A percentile compares a stretch with the other conserved stretches of the same genome.
Conservation (phyloP, 2,888 invertebrate species). For the Drosophila colorata region DNA sequence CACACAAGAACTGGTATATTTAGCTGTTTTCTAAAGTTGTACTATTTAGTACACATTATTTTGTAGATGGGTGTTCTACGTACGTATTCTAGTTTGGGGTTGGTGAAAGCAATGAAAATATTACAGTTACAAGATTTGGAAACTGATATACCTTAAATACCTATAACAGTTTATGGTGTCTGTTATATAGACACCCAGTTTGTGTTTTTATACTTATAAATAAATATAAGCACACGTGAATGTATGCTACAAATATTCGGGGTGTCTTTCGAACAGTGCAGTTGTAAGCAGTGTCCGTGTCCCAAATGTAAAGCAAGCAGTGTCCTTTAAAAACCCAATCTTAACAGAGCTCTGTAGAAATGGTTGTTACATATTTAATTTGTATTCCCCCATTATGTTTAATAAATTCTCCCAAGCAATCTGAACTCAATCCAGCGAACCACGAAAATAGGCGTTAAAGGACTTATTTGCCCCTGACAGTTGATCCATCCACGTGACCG, state of each 20-base stretch:
- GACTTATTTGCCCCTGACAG: background rate
- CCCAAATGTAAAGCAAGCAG: slow-evolving; percentile 7
- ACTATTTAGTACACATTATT: background rate
- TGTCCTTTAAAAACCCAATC: background rate
- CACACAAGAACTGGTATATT: background rate
- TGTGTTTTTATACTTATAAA: background rate
- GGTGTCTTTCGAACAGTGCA: background rate
- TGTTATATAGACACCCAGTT: background rate
- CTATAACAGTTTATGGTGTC: background rate
- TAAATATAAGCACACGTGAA: background rate
- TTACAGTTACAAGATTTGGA: too few species aligned
- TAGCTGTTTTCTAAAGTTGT: background rate
- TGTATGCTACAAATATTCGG: background rate
- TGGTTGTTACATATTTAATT: background rate
- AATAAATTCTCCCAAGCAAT: background rate
- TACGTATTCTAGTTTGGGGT: too few species aligned
- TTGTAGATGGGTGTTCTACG: too few species aligned
- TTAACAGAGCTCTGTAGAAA: background rate
- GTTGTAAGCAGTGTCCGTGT: background rate
- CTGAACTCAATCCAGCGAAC: background rate
- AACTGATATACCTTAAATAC: too few species aligned
- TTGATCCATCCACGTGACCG: background rate
- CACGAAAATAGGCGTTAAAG: background rate
- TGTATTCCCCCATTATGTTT: background rate
- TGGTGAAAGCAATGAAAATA: too few species aligned